A percentile compares a stretch with the other conserved stretches of the same genome.
These are phyloP conservation scores for Nothobranchius kuhntae DNA, from an alignment of 2,113 vertebrate species.

Conservation along the genomic window DNA sequence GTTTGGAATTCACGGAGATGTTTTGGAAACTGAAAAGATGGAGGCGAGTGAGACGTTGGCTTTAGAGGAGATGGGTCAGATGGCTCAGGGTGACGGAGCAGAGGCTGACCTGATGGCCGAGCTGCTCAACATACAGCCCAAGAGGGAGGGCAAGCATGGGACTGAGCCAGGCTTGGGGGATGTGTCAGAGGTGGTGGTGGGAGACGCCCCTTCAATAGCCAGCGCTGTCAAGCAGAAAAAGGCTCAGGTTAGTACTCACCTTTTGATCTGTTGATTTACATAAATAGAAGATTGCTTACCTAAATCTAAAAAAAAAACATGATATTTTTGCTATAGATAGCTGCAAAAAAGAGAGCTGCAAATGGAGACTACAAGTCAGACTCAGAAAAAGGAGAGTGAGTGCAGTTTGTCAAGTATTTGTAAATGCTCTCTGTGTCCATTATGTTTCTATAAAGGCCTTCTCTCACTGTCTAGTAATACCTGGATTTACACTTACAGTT, in stretches of 20 bases:
- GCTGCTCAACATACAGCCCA: slow-evolving; percentile 86
- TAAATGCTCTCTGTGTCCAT: too few relatives aligned
- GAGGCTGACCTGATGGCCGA: slow-evolving; percentile 88
- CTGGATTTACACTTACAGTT: slow-evolving; percentile 67
- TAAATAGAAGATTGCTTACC: too few relatives aligned
- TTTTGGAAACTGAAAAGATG: slow-evolving; percentile 87
- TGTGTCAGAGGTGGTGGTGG: slow-evolving; percentile 87
- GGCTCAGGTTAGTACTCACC: slow-evolving; percentile 80
- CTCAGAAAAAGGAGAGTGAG: slow-evolving; percentile 95
- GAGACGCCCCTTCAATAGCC: slow-evolving; percentile 87
- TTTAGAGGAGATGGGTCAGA: slow-evolving; percentile 83
- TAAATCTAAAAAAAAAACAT: neutral
- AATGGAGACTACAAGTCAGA: slow-evolving; percentile 85
- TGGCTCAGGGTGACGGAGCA: slow-evolving; percentile 85
- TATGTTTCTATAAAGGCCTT: neutral
- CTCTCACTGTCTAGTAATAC: neutral
- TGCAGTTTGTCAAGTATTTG: slow-evolving; percentile 28
- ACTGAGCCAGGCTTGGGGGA: slow-evolving; percentile 91
- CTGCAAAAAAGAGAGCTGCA: slow-evolving; percentile 80
- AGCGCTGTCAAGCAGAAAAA: slow-evolving; percentile 89
- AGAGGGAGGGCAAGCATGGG: slow-evolving; percentile 90
- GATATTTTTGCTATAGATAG: slow-evolving; percentile 68
- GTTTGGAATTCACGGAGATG: slow-evolving; percentile 95
- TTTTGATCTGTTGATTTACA: neutral
- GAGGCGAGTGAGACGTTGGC: slow-evolving; percentile 80